These are phyloP conservation scores for Pseudochaenichthys georgianus DNA, from an alignment of 2,797 vertebrate genomes.

Conservation along the genomic window DNA sequence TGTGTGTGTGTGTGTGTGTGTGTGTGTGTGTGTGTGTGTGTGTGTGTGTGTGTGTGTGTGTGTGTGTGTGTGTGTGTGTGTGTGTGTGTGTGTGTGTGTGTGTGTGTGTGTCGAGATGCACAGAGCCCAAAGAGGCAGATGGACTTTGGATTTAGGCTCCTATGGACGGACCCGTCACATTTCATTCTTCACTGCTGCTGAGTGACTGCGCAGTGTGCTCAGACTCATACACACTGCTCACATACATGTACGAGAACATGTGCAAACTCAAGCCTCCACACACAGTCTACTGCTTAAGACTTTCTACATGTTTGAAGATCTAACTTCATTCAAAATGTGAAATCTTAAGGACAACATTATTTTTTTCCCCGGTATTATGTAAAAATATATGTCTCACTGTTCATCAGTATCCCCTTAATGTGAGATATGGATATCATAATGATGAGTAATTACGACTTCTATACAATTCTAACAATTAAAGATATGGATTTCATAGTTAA, in stretches of 20 bases:
- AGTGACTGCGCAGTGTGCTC: slow-evolving; percentile 26
- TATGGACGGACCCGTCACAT: slow-evolving; percentile 68
- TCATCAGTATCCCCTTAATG: too few relatives aligned
- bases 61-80: slow-evolving; percentile 23
- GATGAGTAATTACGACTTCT: background rate
- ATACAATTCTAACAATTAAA: background rate
- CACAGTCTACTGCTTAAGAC: background rate
- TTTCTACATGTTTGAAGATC: background rate
- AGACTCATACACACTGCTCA: background rate
- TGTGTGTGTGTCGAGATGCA: slow-evolving; percentile 19
- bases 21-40: too few relatives aligned
- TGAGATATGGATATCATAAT: background rate
- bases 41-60: background rate
- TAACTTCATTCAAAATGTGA: too few relatives aligned
- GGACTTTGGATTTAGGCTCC: slow-evolving; percentile 84
- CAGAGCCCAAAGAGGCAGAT: slow-evolving; percentile 75
- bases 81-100: slow-evolving; percentile 18
- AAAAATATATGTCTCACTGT: too few relatives aligned
- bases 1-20: too few relatives aligned
- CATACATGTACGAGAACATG: background rate
- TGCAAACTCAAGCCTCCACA: background rate
- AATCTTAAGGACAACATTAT: too few relatives aligned
- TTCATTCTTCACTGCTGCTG: slow-evolving; percentile 71
- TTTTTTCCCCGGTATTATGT: too few relatives aligned
- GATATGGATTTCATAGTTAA: background rate